Evolutionary conservation across 2,888 invertebrate genomes (phyloP).

Genomic region (Antitype chi): DNA sequence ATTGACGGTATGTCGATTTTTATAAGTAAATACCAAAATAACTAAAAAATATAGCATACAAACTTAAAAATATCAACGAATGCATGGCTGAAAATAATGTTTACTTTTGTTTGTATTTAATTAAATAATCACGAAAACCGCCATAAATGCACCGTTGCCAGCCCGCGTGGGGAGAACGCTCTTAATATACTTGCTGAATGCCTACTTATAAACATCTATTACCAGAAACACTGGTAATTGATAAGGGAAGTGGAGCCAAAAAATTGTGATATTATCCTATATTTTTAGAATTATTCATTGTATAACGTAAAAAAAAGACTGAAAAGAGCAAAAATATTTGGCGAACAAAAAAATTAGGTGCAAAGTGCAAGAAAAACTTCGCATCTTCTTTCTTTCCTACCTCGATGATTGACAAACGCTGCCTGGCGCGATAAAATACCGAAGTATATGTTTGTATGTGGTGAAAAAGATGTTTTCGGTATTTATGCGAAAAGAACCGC

Average conservation of each 20-base stretch:
- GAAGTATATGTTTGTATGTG: not conserved
- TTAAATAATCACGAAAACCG: too few species aligned
- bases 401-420: conserved; percentile 49
- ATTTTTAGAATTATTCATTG: not conserved
- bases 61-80: too few species aligned
- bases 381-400: not conserved
- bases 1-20: too few species aligned
- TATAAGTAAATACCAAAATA: too few species aligned
- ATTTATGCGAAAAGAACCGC: conserved; percentile 26
- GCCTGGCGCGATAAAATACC: conserved; percentile 35
- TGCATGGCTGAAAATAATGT: too few species aligned
- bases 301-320: conserved; percentile 1
- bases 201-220: not conserved
- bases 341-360: conserved; percentile 5
- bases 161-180: too few species aligned
- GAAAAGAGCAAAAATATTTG: not conserved
- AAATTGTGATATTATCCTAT: not conserved
- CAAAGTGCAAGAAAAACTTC: conserved; percentile 9
- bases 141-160: too few species aligned
- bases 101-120: too few species aligned
- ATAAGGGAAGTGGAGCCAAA: not conserved
- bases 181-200: conserved; percentile 23
- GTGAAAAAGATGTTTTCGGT: conserved; percentile 32
- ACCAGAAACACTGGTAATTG: not conserved
- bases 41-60: too few species aligned